A percentile compares a stretch with the other conserved stretches of the same genome.
These are phyloP conservation scores for Pycnonotus jocosus DNA, from an alignment of 2,113 vertebrate species.

Conservation along the genomic window DNA sequence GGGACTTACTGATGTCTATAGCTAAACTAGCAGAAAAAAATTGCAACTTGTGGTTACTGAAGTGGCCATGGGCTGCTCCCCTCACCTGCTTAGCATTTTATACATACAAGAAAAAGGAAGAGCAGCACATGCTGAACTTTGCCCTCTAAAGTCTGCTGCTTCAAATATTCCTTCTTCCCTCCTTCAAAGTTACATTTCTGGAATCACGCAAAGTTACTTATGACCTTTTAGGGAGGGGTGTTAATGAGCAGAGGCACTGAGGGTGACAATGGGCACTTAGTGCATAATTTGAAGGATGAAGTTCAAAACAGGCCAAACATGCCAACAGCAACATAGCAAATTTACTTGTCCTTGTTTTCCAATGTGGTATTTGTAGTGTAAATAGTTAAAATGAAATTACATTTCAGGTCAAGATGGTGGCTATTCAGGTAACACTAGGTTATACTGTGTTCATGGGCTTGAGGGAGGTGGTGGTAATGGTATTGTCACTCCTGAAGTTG, in stretches of 20 bases:
- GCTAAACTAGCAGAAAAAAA: not conserved
- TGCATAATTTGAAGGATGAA: not conserved
- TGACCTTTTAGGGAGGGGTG: not conserved
- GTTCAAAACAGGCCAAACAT: not conserved
- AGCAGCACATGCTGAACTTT: not conserved
- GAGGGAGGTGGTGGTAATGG: not conserved
- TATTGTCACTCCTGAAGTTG: not conserved
- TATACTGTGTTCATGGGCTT: not conserved
- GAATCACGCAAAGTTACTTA: not conserved
- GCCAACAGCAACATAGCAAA: not conserved
- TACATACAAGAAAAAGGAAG: not conserved
- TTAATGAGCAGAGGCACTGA: not conserved
- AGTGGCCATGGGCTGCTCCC: not conserved
- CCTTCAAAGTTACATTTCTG: not conserved
- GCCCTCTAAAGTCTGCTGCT: not conserved
- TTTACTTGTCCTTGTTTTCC: not conserved
- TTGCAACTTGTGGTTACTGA: not conserved
- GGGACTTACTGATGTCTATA: not conserved
- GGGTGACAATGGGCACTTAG: not conserved
- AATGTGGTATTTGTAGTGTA: not conserved
- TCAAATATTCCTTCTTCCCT: not conserved
- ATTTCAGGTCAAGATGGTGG: not conserved
- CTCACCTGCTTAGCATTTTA: not conserved
- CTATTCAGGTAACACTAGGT: not conserved
- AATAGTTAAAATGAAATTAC: not conserved